phyloP scores from a whole-genome alignment of 2,797 vertebrate genomes.

The Luscinia megarhynchos region DNA sequence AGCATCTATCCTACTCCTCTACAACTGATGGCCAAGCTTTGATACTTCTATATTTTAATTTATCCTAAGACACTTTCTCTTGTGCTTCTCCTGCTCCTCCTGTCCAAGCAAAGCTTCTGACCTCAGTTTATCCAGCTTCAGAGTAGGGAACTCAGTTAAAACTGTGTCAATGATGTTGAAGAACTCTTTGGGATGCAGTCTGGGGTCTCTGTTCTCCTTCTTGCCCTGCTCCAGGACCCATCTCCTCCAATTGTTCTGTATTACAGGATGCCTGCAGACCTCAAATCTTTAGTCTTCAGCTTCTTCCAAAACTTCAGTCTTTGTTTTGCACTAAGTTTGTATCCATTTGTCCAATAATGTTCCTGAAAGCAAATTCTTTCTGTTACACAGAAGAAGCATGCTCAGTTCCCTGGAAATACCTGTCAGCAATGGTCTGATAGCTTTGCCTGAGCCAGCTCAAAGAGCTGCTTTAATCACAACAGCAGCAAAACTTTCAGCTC shows the following conservation, averaged over 20 bases:
- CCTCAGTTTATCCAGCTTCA: background rate
- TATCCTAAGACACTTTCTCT: background rate
- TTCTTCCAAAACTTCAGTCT: background rate
- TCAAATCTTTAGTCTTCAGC: background rate
- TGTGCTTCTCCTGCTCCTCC: background rate
- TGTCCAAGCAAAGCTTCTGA: background rate
- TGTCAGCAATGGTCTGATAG: background rate
- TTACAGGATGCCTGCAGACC: background rate
- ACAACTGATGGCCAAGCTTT: background rate
- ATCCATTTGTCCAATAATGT: background rate
- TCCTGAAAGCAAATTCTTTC: background rate
- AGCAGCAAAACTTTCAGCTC: background rate
- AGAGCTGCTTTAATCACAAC: background rate
- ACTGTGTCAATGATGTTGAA: background rate
- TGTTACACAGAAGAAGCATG: background rate
- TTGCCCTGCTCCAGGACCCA: background rate
- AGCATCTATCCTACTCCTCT: background rate
- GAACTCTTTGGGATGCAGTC: background rate
- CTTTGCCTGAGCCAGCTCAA: background rate
- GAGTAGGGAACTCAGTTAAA: background rate
- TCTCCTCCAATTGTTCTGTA: background rate
- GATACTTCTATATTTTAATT: background rate
- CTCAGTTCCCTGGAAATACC: background rate
- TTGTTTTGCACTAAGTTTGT: background rate
- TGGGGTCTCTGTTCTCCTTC: background rate